phyloP scores from a whole-genome alignment of 2,888 invertebrate species.

The Epinotia ramella region DNA sequence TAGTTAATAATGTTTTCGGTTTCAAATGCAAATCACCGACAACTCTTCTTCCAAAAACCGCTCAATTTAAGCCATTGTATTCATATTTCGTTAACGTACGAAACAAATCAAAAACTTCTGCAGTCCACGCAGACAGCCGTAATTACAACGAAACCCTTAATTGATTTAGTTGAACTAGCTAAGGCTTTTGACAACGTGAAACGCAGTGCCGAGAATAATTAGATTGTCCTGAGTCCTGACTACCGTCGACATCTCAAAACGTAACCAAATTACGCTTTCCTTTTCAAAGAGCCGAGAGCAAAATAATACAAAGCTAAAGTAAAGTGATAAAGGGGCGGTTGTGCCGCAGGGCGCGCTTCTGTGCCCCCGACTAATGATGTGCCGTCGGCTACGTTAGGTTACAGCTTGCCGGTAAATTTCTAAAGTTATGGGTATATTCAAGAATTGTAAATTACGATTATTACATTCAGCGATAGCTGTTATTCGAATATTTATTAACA shows the following conservation, averaged over 20 bases:
- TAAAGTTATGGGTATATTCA: constrained; percentile 7
- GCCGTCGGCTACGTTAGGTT: constrained; percentile 52
- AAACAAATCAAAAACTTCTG: constrained; percentile 42
- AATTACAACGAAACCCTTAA: constrained; percentile 58
- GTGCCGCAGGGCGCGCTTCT: constrained; percentile 72
- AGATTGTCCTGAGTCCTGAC: constrained; percentile 69
- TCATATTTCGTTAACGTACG: constrained; percentile 40
- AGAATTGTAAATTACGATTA: constrained; percentile 15
- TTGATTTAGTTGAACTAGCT: constrained; percentile 64
- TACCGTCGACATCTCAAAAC: constrained; percentile 81
- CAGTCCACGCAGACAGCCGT: constrained; percentile 31
- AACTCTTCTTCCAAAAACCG: constrained; percentile 4
- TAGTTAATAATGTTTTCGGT: not conserved
- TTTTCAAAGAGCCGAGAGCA: constrained; percentile 78
- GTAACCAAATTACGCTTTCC: constrained; percentile 83
- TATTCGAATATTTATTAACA: not conserved
- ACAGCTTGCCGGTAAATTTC: constrained; percentile 38
- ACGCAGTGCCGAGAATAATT: constrained; percentile 76
- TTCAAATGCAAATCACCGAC: constrained; percentile 6
- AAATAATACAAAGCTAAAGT: constrained; percentile 81
- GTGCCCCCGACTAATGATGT: constrained; percentile 62
- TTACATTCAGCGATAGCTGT: not conserved
- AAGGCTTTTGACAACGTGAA: constrained; percentile 81
- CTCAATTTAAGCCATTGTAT: constrained; percentile 4
- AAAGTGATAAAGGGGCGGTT: constrained; percentile 76